These are phyloP conservation scores for Xylocampa areola DNA, from an alignment of 2,888 invertebrate species.

Conservation along the genomic window DNA sequence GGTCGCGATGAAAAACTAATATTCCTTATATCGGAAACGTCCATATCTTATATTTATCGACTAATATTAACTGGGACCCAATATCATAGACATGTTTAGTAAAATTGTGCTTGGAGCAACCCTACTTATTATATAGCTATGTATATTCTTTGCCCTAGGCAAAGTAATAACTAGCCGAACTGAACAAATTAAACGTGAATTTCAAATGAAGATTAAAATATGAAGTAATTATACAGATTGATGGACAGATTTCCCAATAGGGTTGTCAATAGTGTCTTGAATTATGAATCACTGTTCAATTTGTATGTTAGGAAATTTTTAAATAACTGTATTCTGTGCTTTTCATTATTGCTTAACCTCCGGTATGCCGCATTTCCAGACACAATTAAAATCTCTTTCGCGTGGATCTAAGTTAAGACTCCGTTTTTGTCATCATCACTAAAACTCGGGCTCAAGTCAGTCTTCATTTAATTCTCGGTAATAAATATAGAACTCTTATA, in stretches of 20 bases:
- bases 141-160: slow-evolving; percentile 23
- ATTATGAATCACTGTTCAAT: slow-evolving; percentile 21
- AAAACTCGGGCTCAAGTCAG: no score
- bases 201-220: slow-evolving; percentile 7
- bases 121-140: neutral
- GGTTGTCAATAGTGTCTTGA: slow-evolving; percentile 6
- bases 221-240: slow-evolving; percentile 35
- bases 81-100: no score
- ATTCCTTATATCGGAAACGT: no score
- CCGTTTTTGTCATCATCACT: no score
- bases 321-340: neutral
- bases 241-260: slow-evolving; percentile 23
- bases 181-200: slow-evolving; percentile 17
- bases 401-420: no score
- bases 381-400: no score
- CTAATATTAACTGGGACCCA: no score
- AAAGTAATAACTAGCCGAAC: slow-evolving; percentile 12
- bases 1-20: no score
- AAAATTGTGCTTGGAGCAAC: neutral
- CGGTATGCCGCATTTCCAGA: no score
- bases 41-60: no score
- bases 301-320: neutral
- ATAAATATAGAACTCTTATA: neutral
- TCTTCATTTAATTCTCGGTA: no score
- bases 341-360: neutral